These are phyloP conservation scores for Pseudomyrmex sp. DNA, from an alignment of 1,140 invertebrate species.

Conservation along the genomic window DNA sequence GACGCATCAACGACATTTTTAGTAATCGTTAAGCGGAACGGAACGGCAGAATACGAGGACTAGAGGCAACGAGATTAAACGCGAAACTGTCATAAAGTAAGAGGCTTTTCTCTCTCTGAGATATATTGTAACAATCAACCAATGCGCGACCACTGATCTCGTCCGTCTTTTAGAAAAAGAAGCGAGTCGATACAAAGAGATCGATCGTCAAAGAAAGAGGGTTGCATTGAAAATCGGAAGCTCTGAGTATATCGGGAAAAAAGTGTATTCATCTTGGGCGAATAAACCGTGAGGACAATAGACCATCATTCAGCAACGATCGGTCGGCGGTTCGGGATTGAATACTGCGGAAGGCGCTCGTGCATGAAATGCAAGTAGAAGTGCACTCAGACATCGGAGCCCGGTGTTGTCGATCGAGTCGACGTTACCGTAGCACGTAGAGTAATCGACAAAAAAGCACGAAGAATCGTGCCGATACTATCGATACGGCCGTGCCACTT, in stretches of 20 bases:
- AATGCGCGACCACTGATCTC: not conserved
- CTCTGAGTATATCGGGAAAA: conserved; percentile 17
- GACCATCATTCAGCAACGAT: conserved; percentile 1
- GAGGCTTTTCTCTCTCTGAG: not conserved
- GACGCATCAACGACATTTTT: conserved; percentile 21
- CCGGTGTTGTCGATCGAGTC: not conserved
- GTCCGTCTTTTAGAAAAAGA: not conserved
- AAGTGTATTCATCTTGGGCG: conserved; percentile 17
- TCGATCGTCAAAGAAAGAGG: not conserved
- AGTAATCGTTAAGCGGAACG: conserved; percentile 20
- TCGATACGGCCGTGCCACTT: not conserved
- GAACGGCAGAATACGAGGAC: not conserved
- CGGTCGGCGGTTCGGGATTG: conserved; percentile 24
- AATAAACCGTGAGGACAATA: conserved; percentile 55
- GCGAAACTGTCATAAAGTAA: not conserved
- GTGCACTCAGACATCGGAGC: conserved; percentile 26
- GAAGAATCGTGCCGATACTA: not conserved
- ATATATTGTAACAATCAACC: not conserved
- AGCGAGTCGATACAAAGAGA: not conserved
- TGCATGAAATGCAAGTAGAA: conserved; percentile 68
- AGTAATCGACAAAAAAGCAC: conserved; percentile 1
- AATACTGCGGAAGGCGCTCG: conserved; percentile 53
- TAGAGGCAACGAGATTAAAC: conserved; percentile 11
- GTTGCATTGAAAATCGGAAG: not conserved
- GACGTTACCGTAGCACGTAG: not conserved